Conservation (phyloP, 1,140 invertebrate species). For the Cotesia typhae region DNA sequence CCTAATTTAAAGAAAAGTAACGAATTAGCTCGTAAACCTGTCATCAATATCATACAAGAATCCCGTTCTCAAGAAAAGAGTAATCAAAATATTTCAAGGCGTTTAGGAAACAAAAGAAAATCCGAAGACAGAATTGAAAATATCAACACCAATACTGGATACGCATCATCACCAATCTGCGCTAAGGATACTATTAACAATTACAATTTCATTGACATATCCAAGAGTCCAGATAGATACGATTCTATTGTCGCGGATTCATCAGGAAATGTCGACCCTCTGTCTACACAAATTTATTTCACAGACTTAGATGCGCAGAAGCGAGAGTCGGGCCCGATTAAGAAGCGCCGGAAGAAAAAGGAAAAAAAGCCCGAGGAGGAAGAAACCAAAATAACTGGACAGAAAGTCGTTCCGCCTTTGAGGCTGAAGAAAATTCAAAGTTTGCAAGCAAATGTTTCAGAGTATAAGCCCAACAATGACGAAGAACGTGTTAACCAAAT, state of each 20-base stretch:
- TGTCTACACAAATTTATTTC: not conserved
- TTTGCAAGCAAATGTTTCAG: constrained; percentile 21
- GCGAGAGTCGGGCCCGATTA: not conserved
- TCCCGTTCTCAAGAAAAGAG: not conserved
- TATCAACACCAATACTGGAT: not conserved
- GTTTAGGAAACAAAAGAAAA: constrained; percentile 22
- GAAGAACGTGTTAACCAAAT: not conserved
- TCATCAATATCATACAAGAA: constrained; percentile 22
- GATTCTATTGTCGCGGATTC: not conserved
- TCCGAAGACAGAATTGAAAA: not conserved
- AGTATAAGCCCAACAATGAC: not conserved
- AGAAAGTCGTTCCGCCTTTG: constrained; percentile 51
- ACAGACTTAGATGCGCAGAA: not conserved
- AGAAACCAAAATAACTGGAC: not conserved
- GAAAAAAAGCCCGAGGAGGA: constrained; percentile 23
- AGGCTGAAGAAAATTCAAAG: constrained; percentile 49
- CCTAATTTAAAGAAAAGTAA: constrained; percentile 18
- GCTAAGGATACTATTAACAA: not conserved
- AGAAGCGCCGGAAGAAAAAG: constrained; percentile 16
- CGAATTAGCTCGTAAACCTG: not conserved
- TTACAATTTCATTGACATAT: constrained; percentile 32
- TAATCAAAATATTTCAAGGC: constrained; percentile 17
- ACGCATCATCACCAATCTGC: not conserved
- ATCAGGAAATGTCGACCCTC: not conserved
- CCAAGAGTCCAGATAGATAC: constrained; percentile 33